phyloP scores from a whole-genome alignment of 2,797 vertebrate species.

The Hoplostethus mediterraneus region DNA sequence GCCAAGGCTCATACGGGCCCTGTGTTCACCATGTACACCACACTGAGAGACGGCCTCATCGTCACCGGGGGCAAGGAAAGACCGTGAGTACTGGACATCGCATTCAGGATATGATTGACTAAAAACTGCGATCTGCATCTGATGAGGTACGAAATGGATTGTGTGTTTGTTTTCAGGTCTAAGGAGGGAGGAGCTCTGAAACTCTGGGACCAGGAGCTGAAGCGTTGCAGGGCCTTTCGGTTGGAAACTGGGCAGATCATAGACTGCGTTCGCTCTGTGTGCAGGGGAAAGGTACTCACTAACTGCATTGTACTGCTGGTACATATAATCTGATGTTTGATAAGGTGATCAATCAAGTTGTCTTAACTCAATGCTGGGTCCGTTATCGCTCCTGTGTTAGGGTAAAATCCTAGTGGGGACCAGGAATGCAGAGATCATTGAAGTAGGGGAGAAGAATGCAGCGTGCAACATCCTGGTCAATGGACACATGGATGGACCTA shows the following conservation, averaged over 20 bases:
- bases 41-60: conserved; percentile 95
- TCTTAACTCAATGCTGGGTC: background rate
- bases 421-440: conserved; percentile 95
- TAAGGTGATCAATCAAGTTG: background rate
- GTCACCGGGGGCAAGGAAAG: conserved; percentile 99
- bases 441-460: conserved; percentile 97
- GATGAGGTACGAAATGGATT: background rate
- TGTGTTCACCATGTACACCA: conserved; percentile 99
- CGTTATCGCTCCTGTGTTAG: conserved; percentile 71
- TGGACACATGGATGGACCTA: conserved; percentile 94
- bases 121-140: background rate
- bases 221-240: conserved; percentile 95
- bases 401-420: conserved; percentile 98
- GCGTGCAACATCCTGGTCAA: conserved; percentile 96
- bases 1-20: conserved; percentile 98
- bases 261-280: conserved; percentile 94
- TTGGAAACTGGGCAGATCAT: conserved; percentile 94
- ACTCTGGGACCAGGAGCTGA: conserved; percentile 97
- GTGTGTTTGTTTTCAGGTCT: conserved; percentile 83
- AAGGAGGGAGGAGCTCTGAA: conserved; percentile 97
- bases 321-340: background rate
- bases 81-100: conserved; percentile 87
- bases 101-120: background rate
- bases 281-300: conserved; percentile 91
- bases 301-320: background rate